phyloP scores from a whole-genome alignment of 2,888 invertebrate genomes.

The Margaritifera margaritifera region DNA sequence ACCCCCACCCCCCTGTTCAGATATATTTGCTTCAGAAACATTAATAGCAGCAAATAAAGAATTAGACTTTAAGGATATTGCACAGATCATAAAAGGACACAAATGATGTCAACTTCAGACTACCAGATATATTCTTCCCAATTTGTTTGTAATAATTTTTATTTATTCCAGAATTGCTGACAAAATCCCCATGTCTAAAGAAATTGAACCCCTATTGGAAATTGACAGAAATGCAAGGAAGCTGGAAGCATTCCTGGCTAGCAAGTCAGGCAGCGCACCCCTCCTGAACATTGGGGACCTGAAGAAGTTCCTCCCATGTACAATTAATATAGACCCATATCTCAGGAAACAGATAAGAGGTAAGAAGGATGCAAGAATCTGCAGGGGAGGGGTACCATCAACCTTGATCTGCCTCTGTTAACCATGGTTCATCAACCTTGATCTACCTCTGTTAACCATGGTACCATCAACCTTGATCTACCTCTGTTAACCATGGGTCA shows the following conservation, averaged over 20 bases:
- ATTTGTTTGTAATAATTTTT: neutral
- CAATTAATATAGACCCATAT: constrained; percentile 98
- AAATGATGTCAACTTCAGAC: no score
- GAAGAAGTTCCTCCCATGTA: constrained; percentile 96
- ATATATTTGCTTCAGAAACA: no score
- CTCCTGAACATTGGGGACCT: constrained; percentile 76
- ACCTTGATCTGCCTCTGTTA: no score
- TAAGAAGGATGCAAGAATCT: constrained; percentile 65
- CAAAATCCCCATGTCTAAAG: constrained; percentile 85
- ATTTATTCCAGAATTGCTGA: constrained; percentile 44
- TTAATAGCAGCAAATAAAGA: no score
- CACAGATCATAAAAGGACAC: neutral
- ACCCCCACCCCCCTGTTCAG: no score
- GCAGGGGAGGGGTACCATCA: no score
- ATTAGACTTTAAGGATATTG: neutral
- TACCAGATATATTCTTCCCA: neutral
- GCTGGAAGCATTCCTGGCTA: constrained; percentile 91
- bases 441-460: no score
- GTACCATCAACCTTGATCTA: no score
- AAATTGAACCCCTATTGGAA: constrained; percentile 90
- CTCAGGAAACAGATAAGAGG: constrained; percentile 97
- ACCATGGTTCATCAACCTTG: no score
- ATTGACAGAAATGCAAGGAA: constrained; percentile 96
- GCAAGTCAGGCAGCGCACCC: constrained; percentile 77
- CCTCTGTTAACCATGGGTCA: no score